Base-by-base conservation (phyloP, 1,140 invertebrate species). In the Hycleus phaleratus region DNA sequence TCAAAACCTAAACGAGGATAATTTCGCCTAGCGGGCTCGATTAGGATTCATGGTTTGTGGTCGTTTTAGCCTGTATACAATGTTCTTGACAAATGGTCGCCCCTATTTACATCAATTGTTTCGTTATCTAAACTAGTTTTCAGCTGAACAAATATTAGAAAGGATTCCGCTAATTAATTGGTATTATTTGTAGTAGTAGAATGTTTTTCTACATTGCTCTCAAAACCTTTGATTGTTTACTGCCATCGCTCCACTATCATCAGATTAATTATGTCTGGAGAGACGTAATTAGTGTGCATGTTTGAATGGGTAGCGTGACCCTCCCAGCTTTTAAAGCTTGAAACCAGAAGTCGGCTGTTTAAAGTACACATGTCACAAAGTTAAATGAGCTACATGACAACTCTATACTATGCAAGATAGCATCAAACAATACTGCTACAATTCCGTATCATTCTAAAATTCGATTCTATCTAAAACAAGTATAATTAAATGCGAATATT, bases 231-330 rank as follows among this genome's bases (percentile, higher is more conserved):
- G 53, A 56, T 56, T 56, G 45, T 56, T 56, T 43, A 48, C 38
- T 47, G 26, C 49, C 4, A 39, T 43, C 38, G 46, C 49, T 53
- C 39, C 54, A 18, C 18, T 32, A 57, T 57, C 38, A 61, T 61
- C 46, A 46, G 47, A 58, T 66, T 66, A 66, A 66, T 64, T 64
- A 61, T 59, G 49, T 57, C 60, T 61, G 40, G 58, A 64, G 60
- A 49, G 56, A 56, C 59, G 53, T 58, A 64, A 66, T 66, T 64
- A 62, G 64, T 62, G 62, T 63, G 64, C 64, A 63, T 66, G 61
- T 61, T 57, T 18, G 52, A 3, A 63, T 59, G 56, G 59, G 42
- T 61, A 49, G 53, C 61, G 55, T 56, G 64, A 63, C 59, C 61
- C 52, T 54, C 50, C 49, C 59, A 52, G 52, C 51, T 59, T 64